Conservation (phyloP, 2,113 vertebrate genomes). For the Narcine bancroftii region DNA sequence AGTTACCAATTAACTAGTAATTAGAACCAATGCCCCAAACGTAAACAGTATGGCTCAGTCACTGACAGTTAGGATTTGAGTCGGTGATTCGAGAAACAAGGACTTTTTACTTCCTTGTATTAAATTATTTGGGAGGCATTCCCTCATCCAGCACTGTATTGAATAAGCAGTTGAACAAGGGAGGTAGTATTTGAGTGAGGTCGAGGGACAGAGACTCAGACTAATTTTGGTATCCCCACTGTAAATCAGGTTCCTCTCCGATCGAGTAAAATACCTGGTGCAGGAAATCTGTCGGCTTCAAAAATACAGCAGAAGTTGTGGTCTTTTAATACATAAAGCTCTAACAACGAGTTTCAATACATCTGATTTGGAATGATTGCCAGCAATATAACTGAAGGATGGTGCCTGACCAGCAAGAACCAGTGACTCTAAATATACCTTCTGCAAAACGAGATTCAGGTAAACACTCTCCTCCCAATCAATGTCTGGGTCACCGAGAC, state of each 20-base stretch:
- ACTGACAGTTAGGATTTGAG: too few species aligned
- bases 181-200: too few species aligned
- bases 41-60: too few species aligned
- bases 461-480: constrained; percentile 99
- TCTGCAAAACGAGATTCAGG: constrained; percentile 92
- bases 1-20: too few species aligned
- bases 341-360: not conserved
- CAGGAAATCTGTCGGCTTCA: not conserved
- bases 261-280: not conserved
- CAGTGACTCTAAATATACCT: constrained; percentile 59
- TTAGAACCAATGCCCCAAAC: too few species aligned
- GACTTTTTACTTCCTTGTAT: too few species aligned
- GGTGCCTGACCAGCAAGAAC: not conserved
- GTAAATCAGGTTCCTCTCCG: not conserved
- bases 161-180: too few species aligned
- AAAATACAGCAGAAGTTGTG: not conserved
- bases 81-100: too few species aligned
- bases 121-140: too few species aligned
- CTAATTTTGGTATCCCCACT: not conserved
- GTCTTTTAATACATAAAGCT: not conserved
- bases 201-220: not conserved
- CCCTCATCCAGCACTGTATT: too few species aligned
- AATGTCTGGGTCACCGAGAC: constrained; percentile 90
- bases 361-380: not conserved
- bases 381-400: not conserved